Evolutionary conservation across 2,113 vertebrate species (phyloP).

Genomic region (Sterna hirundo): DNA sequence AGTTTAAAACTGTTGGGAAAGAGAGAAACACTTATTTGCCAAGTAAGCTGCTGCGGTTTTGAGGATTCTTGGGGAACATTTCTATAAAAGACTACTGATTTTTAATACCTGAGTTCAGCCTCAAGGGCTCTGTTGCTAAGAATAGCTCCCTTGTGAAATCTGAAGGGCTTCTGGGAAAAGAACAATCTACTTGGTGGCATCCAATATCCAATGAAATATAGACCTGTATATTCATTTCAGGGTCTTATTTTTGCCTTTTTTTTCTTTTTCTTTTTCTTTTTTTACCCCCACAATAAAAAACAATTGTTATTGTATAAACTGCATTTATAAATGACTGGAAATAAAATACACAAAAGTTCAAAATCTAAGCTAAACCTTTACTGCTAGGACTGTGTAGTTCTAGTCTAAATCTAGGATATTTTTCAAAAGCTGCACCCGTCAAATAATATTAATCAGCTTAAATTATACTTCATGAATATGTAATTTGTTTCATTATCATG

Average conservation of each 20-base stretch:
- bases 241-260: background rate
- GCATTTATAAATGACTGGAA: background rate
- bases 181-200: background rate
- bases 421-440: background rate
- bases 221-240: background rate
- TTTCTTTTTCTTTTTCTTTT: rapidly evolving
- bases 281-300: background rate
- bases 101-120: background rate
- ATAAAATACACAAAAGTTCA: background rate
- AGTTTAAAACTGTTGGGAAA: background rate
- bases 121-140: background rate
- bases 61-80: background rate
- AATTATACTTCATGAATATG: slow-evolving; percentile 47
- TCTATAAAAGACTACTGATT: background rate
- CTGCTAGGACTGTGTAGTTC: background rate
- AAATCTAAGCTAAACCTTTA: background rate
- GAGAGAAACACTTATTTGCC: background rate
- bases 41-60: background rate
- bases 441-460: slow-evolving; percentile 44
- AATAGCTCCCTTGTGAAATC: background rate
- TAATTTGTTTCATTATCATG: slow-evolving; percentile 20
- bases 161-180: background rate
- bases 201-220: background rate
- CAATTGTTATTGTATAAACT: background rate
- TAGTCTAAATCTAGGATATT: background rate